Base-by-base conservation (phyloP, 2,797 vertebrate species). In the Lepidocolaptes lacrymiger region DNA sequence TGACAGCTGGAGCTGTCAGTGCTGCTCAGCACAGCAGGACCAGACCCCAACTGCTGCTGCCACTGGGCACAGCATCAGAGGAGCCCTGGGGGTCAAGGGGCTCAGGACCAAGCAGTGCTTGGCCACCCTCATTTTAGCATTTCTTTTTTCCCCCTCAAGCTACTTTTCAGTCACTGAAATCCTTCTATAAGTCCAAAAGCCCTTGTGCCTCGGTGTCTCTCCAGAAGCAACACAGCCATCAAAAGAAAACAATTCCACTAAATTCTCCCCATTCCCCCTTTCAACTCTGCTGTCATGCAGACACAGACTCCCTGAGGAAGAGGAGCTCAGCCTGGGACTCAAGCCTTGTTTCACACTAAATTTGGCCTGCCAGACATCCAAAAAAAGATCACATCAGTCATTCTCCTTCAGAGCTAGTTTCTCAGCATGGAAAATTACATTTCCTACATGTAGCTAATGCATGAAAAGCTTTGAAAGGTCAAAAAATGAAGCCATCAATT, bases 401-500 rank as follows among this genome's bases (percentile, higher is more conserved):
- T 44, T 64, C 68, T 74, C 48, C 77, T 92, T 75, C 85, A 69
- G 72, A 87, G 71, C 81, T 30, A 27, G 55, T 64, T 90, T 88
- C 80, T 80, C 66, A 85, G 88, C 72, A 37, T 8, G 34, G 72
- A 88, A 94, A 89, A 82, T 58, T 44, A 80, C 46, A 66, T 78
- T 91, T 81, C 48, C 73, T 91, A 62, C 61, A 55, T 9, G 52
- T 18, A 88, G 51, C 39, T 79, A 92, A 85, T 4, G 4, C 71
- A 76, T 21, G 32, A 66, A 84, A 89, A 93, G 74, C 84, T 94
- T 91, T 39, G 62, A 88, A 84, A 94, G 86, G 80, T 87, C 88
- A 95, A 85, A 81, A 88, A 91, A 90, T 43, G 51, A 93, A 96
- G 72, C 71, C 48, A 91, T 66, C 86, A 73, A 48, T 87, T 90